Evolutionary conservation across 64 coral and sea anemone species (phyloP).

Genomic region (Platygyra sinensis): DNA sequence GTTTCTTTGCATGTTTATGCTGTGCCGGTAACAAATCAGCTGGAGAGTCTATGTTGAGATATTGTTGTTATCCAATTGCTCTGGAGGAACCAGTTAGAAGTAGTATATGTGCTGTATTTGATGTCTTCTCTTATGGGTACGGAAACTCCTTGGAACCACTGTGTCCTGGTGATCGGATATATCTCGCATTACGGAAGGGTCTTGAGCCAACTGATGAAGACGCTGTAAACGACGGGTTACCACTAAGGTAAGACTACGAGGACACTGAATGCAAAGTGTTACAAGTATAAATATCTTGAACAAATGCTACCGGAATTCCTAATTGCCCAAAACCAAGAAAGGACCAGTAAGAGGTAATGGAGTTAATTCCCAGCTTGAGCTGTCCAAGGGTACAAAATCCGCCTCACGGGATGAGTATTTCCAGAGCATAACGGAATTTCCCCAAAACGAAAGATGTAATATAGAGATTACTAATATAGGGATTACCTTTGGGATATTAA

Average conservation of each 20-base stretch:
- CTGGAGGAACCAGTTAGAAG: not conserved
- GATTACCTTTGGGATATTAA: too few relatives aligned
- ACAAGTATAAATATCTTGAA: too few relatives aligned
- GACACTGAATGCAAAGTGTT: too few relatives aligned
- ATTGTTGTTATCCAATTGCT: not conserved
- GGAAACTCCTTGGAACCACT: not conserved
- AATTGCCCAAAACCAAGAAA: too few relatives aligned
- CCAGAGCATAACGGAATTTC: too few relatives aligned
- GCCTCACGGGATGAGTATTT: too few relatives aligned
- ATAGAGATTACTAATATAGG: too few relatives aligned
- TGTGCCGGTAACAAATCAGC: not conserved
- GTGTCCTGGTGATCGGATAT: not conserved
- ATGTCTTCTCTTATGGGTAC: not conserved
- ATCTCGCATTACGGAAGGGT: not conserved
- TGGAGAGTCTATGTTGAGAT: not conserved
- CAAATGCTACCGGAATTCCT: too few relatives aligned
- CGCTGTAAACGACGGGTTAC: not conserved
- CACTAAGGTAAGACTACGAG: not conserved
- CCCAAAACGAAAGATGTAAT: too few relatives aligned
- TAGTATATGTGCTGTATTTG: not conserved
- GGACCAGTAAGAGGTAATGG: too few relatives aligned
- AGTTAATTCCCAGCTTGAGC: too few relatives aligned
- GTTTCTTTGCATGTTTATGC: not conserved
- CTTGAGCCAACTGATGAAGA: not conserved
- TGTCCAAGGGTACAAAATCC: too few relatives aligned